A percentile compares a stretch with the other conserved stretches of the same genome.
Conservation (phyloP, 92 coral and sea anemone species). For the Phenganax stokvisi region DNA sequence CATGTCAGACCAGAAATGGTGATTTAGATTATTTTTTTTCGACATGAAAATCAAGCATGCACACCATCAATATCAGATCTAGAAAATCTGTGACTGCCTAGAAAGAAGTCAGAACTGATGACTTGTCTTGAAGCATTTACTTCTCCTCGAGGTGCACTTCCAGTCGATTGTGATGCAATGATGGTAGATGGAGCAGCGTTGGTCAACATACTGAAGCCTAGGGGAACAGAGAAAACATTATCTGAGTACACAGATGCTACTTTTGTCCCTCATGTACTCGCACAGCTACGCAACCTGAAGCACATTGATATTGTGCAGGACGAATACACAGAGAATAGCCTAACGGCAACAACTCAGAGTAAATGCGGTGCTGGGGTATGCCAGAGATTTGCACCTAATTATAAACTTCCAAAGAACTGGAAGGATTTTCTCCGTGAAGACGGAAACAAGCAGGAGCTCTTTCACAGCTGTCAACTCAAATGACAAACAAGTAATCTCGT, state of each 20-base stretch:
- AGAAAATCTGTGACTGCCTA: background rate
- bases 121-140: slow-evolving; percentile 7
- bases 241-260: background rate
- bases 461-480: slow-evolving; percentile 31
- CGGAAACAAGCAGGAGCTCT: slow-evolving; percentile 52
- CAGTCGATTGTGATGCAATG: background rate
- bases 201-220: slow-evolving; percentile 2
- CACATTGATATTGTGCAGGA: slow-evolving; percentile 40
- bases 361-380: slow-evolving; percentile 51
- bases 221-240: background rate
- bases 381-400: slow-evolving; percentile 38
- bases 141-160: background rate
- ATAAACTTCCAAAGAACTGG: slow-evolving; percentile 50
- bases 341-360: slow-evolving; percentile 44
- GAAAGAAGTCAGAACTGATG: slow-evolving; percentile 1
- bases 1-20: slow-evolving; percentile 55
- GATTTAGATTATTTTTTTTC: slow-evolving; percentile 45
- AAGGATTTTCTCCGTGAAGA: slow-evolving; percentile 50
- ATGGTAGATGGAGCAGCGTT: background rate
- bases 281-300: slow-evolving; percentile 18
- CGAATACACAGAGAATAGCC: slow-evolving; percentile 38
- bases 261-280: slow-evolving; percentile 37
- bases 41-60: slow-evolving; percentile 52
- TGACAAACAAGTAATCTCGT: slow-evolving; percentile 41
- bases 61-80: slow-evolving; percentile 9